These are phyloP conservation scores for Chauna torquata DNA, from an alignment of 2,113 vertebrate genomes.

Conservation along the genomic window DNA sequence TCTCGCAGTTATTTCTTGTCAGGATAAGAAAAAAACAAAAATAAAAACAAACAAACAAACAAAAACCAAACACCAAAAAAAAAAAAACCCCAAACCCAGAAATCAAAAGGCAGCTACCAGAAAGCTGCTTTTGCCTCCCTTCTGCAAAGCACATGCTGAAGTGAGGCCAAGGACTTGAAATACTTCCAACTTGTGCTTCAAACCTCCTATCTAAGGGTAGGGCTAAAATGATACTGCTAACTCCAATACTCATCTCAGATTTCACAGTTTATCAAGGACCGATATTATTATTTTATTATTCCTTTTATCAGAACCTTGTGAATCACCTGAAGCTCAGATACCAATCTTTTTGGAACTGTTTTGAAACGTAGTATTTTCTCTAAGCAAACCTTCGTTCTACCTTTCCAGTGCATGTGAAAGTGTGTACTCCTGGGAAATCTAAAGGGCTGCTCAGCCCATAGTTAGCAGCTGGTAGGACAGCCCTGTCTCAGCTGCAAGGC, in stretches of 20 bases:
- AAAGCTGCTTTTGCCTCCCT: not conserved
- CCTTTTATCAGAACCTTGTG: not conserved
- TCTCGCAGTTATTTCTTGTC: not conserved
- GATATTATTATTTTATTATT: not conserved
- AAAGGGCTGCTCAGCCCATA: not conserved
- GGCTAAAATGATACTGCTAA: not conserved
- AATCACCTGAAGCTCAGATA: not conserved
- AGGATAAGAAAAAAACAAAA: not conserved
- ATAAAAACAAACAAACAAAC: too few species aligned
- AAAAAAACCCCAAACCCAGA: too few species aligned
- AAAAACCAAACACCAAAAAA: too few species aligned
- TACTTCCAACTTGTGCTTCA: not conserved
- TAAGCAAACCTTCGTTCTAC: not conserved
- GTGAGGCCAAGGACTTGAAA: conserved; percentile 7
- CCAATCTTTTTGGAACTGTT: not conserved
- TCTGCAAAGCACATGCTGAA: not conserved
- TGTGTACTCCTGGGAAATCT: not conserved
- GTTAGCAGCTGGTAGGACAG: not conserved
- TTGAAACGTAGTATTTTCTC: not conserved
- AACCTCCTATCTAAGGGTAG: not conserved
- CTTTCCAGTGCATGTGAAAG: not conserved
- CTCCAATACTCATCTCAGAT: not conserved
- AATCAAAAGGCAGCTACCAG: not conserved
- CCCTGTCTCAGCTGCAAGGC: not conserved
- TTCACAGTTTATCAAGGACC: not conserved